Evolutionary conservation across 2,113 vertebrate genomes (phyloP), one percentile per base, ranked within the genome.

Genomic region (Lathamus discolor): DNA sequence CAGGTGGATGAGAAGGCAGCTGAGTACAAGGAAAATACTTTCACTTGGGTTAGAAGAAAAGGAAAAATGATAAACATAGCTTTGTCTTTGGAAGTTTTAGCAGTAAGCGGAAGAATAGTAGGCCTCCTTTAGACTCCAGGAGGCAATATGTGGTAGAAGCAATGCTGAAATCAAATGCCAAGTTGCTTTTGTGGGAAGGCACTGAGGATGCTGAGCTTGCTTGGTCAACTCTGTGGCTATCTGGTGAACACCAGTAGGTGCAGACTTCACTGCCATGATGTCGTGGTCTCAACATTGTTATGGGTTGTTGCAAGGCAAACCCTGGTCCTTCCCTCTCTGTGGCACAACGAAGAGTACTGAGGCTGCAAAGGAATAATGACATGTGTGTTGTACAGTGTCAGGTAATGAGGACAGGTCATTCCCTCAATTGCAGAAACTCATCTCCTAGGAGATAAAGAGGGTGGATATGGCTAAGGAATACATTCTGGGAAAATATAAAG

Each of bases 401-500:
- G 57, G 18, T 54, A 13, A 35, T 13, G 54, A 39, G 29, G 25
- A 11, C 31, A 62, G 37, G 52, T 46, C 29, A 13, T 55, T 68
- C 39, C 41, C 13, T 67, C 43, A 13, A 3, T 2, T 39, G n/a
- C 23, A 55, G 66, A 73, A 43, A 41, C 39, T 83, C 35, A 35
- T 27, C 10, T 49, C 28, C 1, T 7, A 49, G 35, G 41, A 10
- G 37, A 25, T 37, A 23, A 68, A 69, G 54, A 11, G 16, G 25
- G 4, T 24, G 51, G 39, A 10, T 41, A 37, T 35, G 35, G 23
- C 37, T 31, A 81, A 51, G 15, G 41, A 73, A 29, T 20, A 12
- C 0, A 0, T 43, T 64, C 35, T 85, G 63, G 37, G 23, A 35
- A 64, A 39, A 11, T 22, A 16, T 7, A 8, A 57, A 33, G 13